Evolutionary conservation across 1,140 invertebrate genomes (phyloP).

Genomic region (Microplitis demolitor): DNA sequence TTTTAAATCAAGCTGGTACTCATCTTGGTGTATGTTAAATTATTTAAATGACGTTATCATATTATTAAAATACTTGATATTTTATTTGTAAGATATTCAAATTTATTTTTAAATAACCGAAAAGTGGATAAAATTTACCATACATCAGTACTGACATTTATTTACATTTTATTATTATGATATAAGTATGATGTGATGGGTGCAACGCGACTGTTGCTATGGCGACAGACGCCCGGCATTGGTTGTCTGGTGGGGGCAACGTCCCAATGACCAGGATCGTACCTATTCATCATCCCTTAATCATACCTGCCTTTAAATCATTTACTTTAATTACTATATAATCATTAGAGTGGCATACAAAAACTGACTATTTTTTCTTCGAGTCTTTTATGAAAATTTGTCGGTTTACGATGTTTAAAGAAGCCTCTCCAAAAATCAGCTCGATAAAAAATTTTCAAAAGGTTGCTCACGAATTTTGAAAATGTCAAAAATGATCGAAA

Average conservation of each 20-base stretch:
- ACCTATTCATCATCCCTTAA: constrained; percentile 47
- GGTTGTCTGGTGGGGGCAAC: constrained; percentile 54
- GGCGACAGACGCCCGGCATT: constrained; percentile 61
- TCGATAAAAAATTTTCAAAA: no score
- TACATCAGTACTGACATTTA: background rate
- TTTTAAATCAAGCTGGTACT: background rate
- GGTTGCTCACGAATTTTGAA: no score
- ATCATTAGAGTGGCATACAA: background rate
- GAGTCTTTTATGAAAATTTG: no score
- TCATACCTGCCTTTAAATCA: constrained; percentile 29
- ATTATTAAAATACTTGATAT: no score
- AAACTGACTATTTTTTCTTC: no score
- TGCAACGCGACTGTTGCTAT: constrained; percentile 61
- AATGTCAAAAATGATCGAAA: no score
- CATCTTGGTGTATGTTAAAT: background rate
- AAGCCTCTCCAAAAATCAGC: no score
- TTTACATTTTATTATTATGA: constrained; percentile 20
- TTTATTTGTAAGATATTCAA: background rate
- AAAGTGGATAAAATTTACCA: background rate
- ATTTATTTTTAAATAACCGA: background rate
- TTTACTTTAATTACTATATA: constrained; percentile 28
- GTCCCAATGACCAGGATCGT: constrained; percentile 57
- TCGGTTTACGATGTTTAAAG: no score
- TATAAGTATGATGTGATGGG: constrained; percentile 47
- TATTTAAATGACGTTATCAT: no score